Conservation (phyloP, 2,113 vertebrate genomes). For the Eurystomus gularis region DNA sequence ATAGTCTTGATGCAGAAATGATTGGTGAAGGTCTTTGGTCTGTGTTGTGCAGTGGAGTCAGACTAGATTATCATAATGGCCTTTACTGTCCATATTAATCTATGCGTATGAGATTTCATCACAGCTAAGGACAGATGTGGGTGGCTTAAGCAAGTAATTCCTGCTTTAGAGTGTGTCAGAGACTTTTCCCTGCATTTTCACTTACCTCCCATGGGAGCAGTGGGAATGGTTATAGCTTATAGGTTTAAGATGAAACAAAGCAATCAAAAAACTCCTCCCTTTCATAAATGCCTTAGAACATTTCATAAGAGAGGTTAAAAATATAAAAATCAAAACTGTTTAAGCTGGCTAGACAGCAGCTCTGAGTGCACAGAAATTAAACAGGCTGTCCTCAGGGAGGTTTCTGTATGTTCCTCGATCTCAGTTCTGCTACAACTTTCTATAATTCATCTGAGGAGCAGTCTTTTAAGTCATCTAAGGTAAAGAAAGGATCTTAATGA, state of each 20-base stretch:
- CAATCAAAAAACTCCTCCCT: background rate
- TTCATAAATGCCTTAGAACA: background rate
- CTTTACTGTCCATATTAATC: background rate
- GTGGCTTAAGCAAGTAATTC: background rate
- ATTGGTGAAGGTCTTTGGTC: background rate
- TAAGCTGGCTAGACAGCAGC: background rate
- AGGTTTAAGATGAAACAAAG: constrained; percentile 1
- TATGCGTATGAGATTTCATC: background rate
- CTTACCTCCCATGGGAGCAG: background rate
- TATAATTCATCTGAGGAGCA: background rate
- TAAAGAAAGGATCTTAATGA: background rate
- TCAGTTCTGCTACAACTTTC: background rate
- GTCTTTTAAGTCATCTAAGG: background rate
- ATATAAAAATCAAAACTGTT: background rate
- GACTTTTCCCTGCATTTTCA: background rate
- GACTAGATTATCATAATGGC: background rate
- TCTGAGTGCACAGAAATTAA: background rate
- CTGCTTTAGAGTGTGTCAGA: background rate
- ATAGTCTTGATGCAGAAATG: background rate
- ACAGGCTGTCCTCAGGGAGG: background rate
- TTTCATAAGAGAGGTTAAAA: constrained; percentile 7
- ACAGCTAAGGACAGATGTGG: background rate
- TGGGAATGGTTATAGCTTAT: background rate
- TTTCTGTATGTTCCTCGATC: background rate
- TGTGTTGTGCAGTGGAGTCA: background rate